Conservation (phyloP, 2,888 invertebrate species). For the Eupeodes luniger region DNA sequence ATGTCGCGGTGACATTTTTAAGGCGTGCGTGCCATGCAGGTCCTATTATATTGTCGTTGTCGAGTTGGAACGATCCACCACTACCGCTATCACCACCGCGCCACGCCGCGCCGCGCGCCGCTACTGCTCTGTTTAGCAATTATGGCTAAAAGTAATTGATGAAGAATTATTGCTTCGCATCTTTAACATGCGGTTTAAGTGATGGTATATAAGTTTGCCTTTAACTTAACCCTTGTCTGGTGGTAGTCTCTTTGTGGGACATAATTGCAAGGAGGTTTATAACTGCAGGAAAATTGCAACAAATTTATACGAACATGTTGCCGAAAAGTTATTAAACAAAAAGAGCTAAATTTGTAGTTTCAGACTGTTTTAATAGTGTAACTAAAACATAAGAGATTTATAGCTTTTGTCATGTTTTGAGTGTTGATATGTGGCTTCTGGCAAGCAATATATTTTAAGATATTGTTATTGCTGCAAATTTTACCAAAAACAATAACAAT, state of each 20-base stretch:
- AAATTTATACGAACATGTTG: slow-evolving; percentile 21
- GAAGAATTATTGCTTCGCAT: slow-evolving; percentile 65
- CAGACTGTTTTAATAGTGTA: background rate
- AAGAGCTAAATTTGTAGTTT: slow-evolving; percentile 1
- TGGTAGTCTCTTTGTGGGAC: slow-evolving; percentile 2
- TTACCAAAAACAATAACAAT: background rate
- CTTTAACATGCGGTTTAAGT: slow-evolving; percentile 28
- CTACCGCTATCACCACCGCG: background rate
- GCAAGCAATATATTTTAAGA: background rate
- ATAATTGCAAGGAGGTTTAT: slow-evolving; percentile 57
- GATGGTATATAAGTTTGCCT: background rate
- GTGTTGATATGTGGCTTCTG: background rate
- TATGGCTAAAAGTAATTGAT: slow-evolving; percentile 71
- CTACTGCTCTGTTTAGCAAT: slow-evolving; percentile 58
- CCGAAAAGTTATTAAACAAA: slow-evolving; percentile 12
- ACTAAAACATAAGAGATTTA: background rate
- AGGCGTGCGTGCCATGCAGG: slow-evolving; percentile 66
- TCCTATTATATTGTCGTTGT: slow-evolving; percentile 48
- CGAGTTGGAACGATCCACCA: slow-evolving; percentile 2
- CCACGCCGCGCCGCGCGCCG: no score
- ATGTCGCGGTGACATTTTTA: slow-evolving; percentile 72
- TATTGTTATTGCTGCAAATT: background rate
- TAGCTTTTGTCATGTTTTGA: background rate
- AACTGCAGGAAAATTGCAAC: slow-evolving; percentile 21
- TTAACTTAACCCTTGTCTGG: slow-evolving; percentile 3